Base-by-base conservation (phyloP, 2,888 invertebrate species). In the Pheosia gnoma region DNA sequence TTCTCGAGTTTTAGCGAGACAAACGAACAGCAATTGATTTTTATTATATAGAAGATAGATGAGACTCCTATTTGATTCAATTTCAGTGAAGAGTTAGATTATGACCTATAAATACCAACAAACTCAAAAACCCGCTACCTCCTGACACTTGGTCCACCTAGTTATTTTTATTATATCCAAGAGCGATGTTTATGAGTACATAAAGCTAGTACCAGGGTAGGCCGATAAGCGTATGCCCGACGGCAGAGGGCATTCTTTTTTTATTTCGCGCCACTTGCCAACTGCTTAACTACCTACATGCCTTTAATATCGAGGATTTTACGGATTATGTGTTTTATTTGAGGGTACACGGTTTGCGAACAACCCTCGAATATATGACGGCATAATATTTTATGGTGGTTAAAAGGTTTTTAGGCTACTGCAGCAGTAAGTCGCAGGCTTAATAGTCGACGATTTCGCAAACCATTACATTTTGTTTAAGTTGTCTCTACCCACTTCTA, bases 81-180 rank as follows among this genome's bases (percentile, higher is more conserved):
- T 4, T n/a, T 47, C n/a, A 47, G 45, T 4, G 4, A n/a, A 47
- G 3, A 5, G 4, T 47, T 3, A 5, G n/a, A n/a, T n/a, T 47
- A 4, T 47, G 47, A 47, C 11, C 5, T 47, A n/a, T 47, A 4
- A 8, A 9, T 8, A 47, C n/a, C n/a, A n/a, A 9, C n/a, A 47
- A 25, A 25, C 25, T 10, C 9, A 43, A 47, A 47, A 47, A 4
- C 8, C 25, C 54, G 25, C 59, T 49, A 59, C 54, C 64, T 62
- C 67, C 64, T 59, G 7, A 51, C 62, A 71, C 67, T 71, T 71
- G 73, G 58, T 59, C 66, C 62, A 63, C 72, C 59, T 66, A 76
- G 76, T 77, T 80, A 82, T 84, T 82, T 84, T 80, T 84, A 84
- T 84, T 79, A 83, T 83, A 75, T 79, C 78, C 78, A 72, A 74